Base-by-base conservation (phyloP, 2,797 vertebrate genomes). In the Hyperoplus lanceolatus region DNA sequence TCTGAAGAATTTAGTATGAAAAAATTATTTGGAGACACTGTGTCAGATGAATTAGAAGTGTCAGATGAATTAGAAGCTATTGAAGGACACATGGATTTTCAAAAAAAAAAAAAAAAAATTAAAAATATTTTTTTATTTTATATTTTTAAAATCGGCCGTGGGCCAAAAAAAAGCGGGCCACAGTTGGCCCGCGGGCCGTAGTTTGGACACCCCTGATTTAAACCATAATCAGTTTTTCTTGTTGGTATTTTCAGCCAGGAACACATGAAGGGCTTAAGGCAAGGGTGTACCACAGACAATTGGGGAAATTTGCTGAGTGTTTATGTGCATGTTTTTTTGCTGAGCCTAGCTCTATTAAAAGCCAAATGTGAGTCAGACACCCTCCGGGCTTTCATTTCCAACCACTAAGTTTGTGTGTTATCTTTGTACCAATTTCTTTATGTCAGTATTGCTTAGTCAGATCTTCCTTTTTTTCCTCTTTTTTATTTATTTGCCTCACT, bases 361-460 rank as follows among this genome's bases (percentile, higher is more conserved):
- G 56, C 62, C 61, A 75, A 54, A 41, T 18, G 16, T 60, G 65
- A 59, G 15, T 63, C 51, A 66, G 55, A 63, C 55, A 66, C 45
- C 59, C 74, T 57, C 41, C 71, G 49, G 48, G 3, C 48, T 29
- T 10, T 58, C 15, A 45, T 70, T 72, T 45, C 42, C 46, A 16
- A 21, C 29, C 9, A 21, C 49, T 66, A 49, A 61, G 15, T 49
- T 14, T 45, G 7, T 3, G 39, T 14, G 18, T 48, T 42, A 51
- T 16, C 5, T 3, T 69, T 51, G 46, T 45, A 57, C 43, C 2
- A 0, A 21, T 7, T 10, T 61, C 29, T 41, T 39, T 38, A 0
- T 13, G 10, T 69, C 39, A 41, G 0, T 54, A 15, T 55, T 7
- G 13, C 6, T 68, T 10, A 8, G 5, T 64, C 5, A 6, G 5